Evolutionary conservation across 2,797 vertebrate species (phyloP), one percentile per base, ranked within the genome.

Genomic region (Chaetodon trifasciatus): DNA sequence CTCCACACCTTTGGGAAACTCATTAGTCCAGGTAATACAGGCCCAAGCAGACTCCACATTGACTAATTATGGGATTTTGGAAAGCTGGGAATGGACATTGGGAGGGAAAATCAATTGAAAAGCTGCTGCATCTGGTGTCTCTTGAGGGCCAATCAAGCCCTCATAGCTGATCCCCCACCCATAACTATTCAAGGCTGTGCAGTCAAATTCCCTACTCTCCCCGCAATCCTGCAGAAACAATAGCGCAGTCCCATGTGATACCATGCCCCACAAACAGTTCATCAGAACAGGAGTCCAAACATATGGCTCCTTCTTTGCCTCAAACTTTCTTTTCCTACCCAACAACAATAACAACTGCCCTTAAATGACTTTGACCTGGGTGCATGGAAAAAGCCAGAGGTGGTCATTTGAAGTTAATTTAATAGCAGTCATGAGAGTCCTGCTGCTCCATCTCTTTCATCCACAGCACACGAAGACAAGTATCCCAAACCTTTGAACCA

Each of bases 41-140:
- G 49, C 75, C 69, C 62, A 37, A 63, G 70, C 70, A 69, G 77
- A 80, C 58, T 77, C 85, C 70, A 85, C 61, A 79, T 69, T 70
- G 74, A 86, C 85, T 91, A 87, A 91, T 93, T 89, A 91, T 75
- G 87, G 85, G 84, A 89, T 87, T 90, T 91, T 16, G 35, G 88
- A 91, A 91, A 90, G 71, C 82, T 50, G 39, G 28, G 28, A 79
- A 62, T 10, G 52, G 75, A 92, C 79, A 83, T 24, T 58, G 47
- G 74, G 53, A 69, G 64, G 49, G 39, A 78, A 89, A 93, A 92
- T 92, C 89, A 81, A 93, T 93, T 79, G 70, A 81, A 85, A 39
- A 85, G 82, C 86, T 87, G 86, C 89, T 85, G 87, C 62, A 87
- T 91, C 79, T 74, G 78, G 53, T 1, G 68, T 89, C 93, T 88